These are phyloP conservation scores for Mixornis gularis DNA, from an alignment of 2,113 vertebrate species.

Conservation along the genomic window DNA sequence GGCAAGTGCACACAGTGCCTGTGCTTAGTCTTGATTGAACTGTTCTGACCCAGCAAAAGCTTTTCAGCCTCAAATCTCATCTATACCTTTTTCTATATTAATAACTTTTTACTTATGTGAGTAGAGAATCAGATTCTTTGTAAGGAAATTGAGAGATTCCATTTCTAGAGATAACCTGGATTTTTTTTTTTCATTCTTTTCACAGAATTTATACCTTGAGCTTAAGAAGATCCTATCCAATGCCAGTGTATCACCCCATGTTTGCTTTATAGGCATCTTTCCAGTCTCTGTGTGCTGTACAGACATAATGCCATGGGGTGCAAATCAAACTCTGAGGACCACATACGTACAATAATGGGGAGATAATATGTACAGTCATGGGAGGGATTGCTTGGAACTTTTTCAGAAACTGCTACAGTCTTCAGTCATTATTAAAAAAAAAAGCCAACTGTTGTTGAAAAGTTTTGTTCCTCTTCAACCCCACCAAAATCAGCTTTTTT, in stretches of 20 bases:
- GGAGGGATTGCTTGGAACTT: neutral
- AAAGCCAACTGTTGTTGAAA: neutral
- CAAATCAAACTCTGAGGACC: neutral
- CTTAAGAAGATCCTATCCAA: neutral
- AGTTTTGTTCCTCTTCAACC: neutral
- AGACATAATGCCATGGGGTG: neutral
- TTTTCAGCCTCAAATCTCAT: neutral
- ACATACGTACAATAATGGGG: neutral
- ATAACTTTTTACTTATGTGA: neutral
- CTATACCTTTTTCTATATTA: neutral
- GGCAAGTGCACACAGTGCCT: no score
- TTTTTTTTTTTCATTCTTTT: neutral
- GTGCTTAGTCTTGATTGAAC: neutral
- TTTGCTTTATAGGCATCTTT: neutral
- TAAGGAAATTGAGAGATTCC: neutral
- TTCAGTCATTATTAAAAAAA: neutral
- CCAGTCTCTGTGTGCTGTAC: neutral
- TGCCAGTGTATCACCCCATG: neutral
- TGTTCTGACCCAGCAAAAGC: neutral
- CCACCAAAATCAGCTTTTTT: rapidly evolving
- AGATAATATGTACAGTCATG: neutral
- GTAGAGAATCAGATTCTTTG: neutral
- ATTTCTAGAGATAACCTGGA: neutral
- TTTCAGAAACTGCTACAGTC: neutral
- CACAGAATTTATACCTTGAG: neutral